A percentile compares a stretch with the other conserved stretches of the same genome.
phyloP scores from a whole-genome alignment of 35 echinoderm and acorn worm genomes.

The Hemicentrotus pulcherrimus region DNA sequence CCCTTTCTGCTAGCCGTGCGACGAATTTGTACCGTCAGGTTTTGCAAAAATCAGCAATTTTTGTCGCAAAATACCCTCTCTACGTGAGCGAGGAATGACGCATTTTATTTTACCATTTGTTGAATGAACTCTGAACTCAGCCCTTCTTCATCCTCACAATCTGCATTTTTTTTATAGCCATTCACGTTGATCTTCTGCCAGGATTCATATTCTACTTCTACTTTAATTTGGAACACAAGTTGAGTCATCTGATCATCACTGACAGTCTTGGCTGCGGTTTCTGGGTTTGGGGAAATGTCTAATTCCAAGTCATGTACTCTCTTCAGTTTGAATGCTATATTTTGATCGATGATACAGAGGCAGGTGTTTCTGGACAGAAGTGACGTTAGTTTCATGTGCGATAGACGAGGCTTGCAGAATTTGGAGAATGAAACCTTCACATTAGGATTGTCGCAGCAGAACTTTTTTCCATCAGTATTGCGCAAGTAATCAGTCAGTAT shows the following conservation, averaged over 20 bases:
- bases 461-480: too few species aligned
- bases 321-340: slow-evolving; percentile 62
- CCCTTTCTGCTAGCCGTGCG: too few species aligned
- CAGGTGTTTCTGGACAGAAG: slow-evolving; percentile 49
- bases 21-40: too few species aligned
- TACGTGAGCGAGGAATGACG: slow-evolving; percentile 51
- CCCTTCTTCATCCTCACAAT: slow-evolving; percentile 49
- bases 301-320: slow-evolving; percentile 41
- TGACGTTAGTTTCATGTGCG: slow-evolving; percentile 44
- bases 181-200: slow-evolving; percentile 56
- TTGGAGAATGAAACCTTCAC: too few species aligned
- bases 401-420: too few species aligned
- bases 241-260: slow-evolving; percentile 37
- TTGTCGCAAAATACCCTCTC: too few species aligned
- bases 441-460: too few species aligned
- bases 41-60: too few species aligned
- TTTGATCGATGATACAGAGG: slow-evolving; percentile 58
- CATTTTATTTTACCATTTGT: slow-evolving; percentile 47
- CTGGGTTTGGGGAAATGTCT: slow-evolving; percentile 55
- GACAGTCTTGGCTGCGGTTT: slow-evolving; percentile 50
- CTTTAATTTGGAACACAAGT: neutral
- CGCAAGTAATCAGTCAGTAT: too few species aligned
- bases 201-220: slow-evolving; percentile 49
- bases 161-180: slow-evolving; percentile 47
- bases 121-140: slow-evolving; percentile 54